Evolutionary conservation across 2,113 vertebrate genomes (phyloP).

Genomic region (Archocentrus centrarchus): DNA sequence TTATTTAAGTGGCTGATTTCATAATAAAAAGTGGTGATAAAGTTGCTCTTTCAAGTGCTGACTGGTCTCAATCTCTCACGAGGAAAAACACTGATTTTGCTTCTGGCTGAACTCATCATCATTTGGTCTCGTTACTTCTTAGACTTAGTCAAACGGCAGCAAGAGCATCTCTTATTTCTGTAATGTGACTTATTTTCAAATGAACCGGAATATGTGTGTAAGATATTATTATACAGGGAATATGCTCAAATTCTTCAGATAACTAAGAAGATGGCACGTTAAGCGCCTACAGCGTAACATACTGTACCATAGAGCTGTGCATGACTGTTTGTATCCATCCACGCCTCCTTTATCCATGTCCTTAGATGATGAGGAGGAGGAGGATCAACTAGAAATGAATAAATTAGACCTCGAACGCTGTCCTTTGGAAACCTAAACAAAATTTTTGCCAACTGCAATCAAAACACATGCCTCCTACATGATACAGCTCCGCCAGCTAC

Average conservation of each 20-base stretch:
- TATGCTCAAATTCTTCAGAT: conserved; percentile 11
- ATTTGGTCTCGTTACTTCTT: background rate
- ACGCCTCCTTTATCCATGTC: background rate
- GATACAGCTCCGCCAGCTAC: background rate
- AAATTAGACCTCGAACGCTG: conserved; percentile 12
- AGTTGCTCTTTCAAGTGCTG: background rate
- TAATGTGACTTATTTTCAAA: background rate
- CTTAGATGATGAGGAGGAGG: background rate
- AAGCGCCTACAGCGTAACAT: background rate
- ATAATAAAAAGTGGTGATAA: background rate
- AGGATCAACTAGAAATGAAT: conserved; percentile 12
- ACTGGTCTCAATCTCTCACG: background rate
- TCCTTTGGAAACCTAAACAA: conserved; percentile 11
- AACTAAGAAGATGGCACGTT: background rate
- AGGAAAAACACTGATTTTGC: conserved; percentile 5
- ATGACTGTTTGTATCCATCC: background rate
- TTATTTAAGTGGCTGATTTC: background rate
- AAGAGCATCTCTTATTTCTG: background rate
- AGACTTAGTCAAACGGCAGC: background rate
- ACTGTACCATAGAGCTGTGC: background rate
- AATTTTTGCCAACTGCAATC: conserved; percentile 12
- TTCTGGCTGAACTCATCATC: background rate
- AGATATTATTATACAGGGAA: background rate
- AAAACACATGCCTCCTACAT: conserved; percentile 28
- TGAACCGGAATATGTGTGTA: background rate